Conservation (phyloP, 2,113 vertebrate genomes). For the Bathybates hornii region DNA sequence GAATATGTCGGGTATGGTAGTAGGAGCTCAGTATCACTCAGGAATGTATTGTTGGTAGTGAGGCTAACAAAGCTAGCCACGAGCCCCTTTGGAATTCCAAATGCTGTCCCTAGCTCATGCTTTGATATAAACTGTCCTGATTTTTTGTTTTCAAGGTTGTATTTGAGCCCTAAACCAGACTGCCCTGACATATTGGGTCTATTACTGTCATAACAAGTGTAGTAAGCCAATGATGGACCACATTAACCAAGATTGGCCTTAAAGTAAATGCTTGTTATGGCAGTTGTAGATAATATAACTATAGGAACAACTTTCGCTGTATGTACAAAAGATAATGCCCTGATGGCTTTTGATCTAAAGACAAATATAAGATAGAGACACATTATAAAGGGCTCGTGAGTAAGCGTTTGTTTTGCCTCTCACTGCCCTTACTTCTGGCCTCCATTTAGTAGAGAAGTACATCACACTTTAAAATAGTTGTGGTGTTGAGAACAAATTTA, state of each 20-base stretch:
- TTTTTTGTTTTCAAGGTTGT: not conserved
- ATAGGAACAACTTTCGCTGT: not conserved
- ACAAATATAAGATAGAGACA: not conserved
- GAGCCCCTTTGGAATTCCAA: not conserved
- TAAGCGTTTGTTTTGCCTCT: not conserved
- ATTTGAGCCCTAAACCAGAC: not conserved
- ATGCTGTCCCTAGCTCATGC: not conserved
- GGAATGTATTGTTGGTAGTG: conserved; percentile 44
- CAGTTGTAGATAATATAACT: not conserved
- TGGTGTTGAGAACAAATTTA: conserved; percentile 5
- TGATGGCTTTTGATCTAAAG: not conserved
- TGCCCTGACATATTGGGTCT: not conserved
- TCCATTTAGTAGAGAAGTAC: not conserved
- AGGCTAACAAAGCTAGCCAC: not conserved
- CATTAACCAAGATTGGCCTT: not conserved
- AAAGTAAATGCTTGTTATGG: not conserved
- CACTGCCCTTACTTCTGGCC: not conserved
- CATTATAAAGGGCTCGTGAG: not conserved
- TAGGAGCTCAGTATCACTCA: conserved; percentile 20
- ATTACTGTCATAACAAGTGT: not conserved
- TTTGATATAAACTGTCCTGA: not conserved
- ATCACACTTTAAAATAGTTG: not conserved
- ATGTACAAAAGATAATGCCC: not conserved
- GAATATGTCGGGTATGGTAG: conserved; percentile 8
- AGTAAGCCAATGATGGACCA: not conserved